Base-by-base conservation (phyloP, 2,888 invertebrate species). In the Spialia ferax region DNA sequence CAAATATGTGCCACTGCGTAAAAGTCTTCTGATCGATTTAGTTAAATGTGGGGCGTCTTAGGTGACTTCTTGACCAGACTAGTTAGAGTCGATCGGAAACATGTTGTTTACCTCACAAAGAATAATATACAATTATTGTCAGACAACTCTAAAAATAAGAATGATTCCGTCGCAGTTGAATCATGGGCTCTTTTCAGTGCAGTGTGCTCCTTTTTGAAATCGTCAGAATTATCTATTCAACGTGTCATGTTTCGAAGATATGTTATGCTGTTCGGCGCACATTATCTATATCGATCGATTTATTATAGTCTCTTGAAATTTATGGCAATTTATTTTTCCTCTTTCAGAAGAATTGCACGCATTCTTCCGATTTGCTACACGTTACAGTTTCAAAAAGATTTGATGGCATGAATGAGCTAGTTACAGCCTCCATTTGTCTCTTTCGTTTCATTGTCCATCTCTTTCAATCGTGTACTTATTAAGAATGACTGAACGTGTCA, bases 131-230 rank as follows among this genome's bases (percentile, higher is more conserved):
- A 29, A 32, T 55, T 15, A 80, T 82, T 84, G 81, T 82, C 79
- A 79, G 45, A 75, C 69, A 63, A 69, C 74, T 81, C 82, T 86
- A 84, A 87, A 87, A 82, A 84, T 88, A 87, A 69, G 71, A 55
- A 73, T 79, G 78, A 84, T 79, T 80, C 76, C 77, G 76, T 75
- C 74, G 73, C 67, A 63, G 70, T 77, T 84, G 83, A 85, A 79
- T 85, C 84, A 83, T 66, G 45, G 63, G 63, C 56, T 56, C 52
- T 63, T 60, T 55, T 69, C 29, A 56, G 22, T 69, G 68, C 66
- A 61, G 42, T 45, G 23, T 22, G 38, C 18, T 42, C 42, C 15
- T 52, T 38, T 50, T 23, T 60, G 20, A 54, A 54, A 64, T 45
- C 26, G 18, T 29, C 29, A 65, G 50, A 57, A 59, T 23, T 35